Evolutionary conservation across 2,113 vertebrate species (phyloP).

Genomic region (Orcinus orca): DNA sequence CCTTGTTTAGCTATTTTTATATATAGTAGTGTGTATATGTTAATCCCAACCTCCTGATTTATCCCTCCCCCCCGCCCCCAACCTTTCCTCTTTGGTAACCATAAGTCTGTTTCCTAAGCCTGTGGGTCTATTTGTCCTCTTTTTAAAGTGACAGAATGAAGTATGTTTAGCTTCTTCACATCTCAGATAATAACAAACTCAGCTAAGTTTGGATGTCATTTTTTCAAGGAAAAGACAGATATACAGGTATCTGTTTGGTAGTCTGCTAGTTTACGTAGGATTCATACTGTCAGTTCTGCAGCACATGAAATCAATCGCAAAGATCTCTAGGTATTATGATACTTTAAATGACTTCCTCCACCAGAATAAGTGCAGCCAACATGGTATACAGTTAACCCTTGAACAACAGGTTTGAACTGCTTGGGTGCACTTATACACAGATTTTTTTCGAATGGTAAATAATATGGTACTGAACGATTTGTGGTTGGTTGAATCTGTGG

Average conservation of each 20-base stretch:
- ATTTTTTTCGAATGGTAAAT: neutral
- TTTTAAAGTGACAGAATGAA: neutral
- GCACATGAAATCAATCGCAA: neutral
- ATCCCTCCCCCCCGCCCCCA: neutral
- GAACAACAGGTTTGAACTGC: neutral
- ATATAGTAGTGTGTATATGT: neutral
- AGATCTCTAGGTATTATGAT: neutral
- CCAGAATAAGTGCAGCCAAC: neutral
- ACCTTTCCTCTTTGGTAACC: neutral
- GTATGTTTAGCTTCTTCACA: neutral
- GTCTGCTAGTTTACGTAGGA: neutral
- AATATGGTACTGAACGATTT: neutral
- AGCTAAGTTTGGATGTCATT: neutral
- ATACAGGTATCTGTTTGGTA: neutral
- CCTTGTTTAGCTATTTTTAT: neutral
- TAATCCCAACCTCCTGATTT: neutral
- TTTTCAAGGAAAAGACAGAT: neutral
- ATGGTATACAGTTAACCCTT: neutral
- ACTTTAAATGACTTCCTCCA: neutral
- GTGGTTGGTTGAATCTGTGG: neutral
- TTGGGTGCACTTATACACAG: neutral
- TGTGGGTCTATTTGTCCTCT: neutral
- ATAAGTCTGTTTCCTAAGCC: neutral
- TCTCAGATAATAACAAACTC: neutral
- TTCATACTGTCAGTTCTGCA: neutral